Percentiles rank a stretch among this genome's conserved stretches.
phyloP scores from a whole-genome alignment of 64 coral and sea anemone genomes.

The Anthopleura sola region DNA sequence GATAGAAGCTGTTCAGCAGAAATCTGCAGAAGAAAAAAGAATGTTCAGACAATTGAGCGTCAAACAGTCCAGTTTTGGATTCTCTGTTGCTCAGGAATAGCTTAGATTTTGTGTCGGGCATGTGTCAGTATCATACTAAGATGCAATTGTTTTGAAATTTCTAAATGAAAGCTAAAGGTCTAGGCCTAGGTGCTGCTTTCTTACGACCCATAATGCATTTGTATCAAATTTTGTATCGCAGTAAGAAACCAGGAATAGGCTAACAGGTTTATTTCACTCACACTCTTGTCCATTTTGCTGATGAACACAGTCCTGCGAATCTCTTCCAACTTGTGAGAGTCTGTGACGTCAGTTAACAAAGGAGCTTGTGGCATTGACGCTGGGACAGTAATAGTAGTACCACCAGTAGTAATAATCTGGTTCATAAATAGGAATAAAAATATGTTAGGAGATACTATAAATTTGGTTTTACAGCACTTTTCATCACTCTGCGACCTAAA shows the following conservation, averaged over 20 bases:
- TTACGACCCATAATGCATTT: too few relatives aligned
- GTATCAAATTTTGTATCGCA: too few relatives aligned
- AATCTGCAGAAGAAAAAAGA: slow-evolving; percentile 23
- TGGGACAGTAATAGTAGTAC: slow-evolving; percentile 65
- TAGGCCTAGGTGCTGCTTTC: too few relatives aligned
- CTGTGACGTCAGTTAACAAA: slow-evolving; percentile 57
- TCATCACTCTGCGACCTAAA: too few relatives aligned
- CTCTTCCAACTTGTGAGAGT: slow-evolving; percentile 92
- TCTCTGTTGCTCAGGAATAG: too few relatives aligned
- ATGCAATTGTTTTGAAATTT: too few relatives aligned
- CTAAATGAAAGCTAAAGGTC: too few relatives aligned
- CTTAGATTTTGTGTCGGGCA: too few relatives aligned
- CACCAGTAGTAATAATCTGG: slow-evolving; percentile 3
- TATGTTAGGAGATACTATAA: too few relatives aligned
- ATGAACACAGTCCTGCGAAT: slow-evolving; percentile 94
- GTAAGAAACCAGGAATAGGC: too few relatives aligned
- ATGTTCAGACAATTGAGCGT: not conserved
- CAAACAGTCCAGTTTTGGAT: not conserved
- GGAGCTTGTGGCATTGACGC: slow-evolving; percentile 78
- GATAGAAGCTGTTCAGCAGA: slow-evolving; percentile 91
- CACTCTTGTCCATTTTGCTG: slow-evolving; percentile 80
- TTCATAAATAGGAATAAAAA: not conserved
- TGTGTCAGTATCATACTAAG: too few relatives aligned
- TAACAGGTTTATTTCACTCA: slow-evolving; percentile 28
- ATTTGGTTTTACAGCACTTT: too few relatives aligned